Evolutionary conservation across 2,113 vertebrate species (phyloP).

Genomic region (Pterophyllum scalare): DNA sequence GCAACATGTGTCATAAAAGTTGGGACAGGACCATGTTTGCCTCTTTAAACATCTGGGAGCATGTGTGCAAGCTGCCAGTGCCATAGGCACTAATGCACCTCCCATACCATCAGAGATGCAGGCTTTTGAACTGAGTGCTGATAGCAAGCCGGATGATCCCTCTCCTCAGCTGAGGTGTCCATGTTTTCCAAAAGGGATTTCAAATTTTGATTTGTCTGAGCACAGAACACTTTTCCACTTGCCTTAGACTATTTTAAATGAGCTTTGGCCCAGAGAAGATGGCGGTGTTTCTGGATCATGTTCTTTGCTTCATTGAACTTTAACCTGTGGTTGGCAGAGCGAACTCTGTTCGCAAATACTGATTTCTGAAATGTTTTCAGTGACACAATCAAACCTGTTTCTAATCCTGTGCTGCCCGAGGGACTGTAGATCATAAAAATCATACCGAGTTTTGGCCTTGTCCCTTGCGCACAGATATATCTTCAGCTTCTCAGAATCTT

Average conservation of each 20-base stretch:
- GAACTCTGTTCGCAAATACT: rapidly evolving
- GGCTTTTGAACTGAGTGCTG: neutral
- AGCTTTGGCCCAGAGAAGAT: neutral
- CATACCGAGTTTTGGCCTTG: neutral
- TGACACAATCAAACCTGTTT: neutral
- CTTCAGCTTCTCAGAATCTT: neutral
- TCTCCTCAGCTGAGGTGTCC: neutral
- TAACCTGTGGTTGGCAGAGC: neutral
- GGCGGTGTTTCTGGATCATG: neutral
- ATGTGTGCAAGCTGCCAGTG: too few species aligned
- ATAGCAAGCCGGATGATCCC: neutral
- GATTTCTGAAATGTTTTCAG: neutral
- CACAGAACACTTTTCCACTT: too few species aligned
- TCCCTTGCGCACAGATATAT: neutral
- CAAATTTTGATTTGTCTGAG: too few species aligned
- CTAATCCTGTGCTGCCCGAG: neutral
- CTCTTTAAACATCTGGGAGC: too few species aligned
- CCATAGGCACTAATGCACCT: too few species aligned
- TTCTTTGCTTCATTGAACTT: rapidly evolving
- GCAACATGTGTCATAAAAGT: neutral
- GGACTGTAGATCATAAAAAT: too few species aligned
- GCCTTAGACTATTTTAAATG: too few species aligned
- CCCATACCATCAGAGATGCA: too few species aligned
- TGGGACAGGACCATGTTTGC: too few species aligned
- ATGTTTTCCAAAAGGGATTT: neutral